Evolutionary conservation across 2,113 vertebrate species (phyloP), one percentile per base, ranked within the genome.

Genomic region (Myxocyprinus asiaticus): DNA sequence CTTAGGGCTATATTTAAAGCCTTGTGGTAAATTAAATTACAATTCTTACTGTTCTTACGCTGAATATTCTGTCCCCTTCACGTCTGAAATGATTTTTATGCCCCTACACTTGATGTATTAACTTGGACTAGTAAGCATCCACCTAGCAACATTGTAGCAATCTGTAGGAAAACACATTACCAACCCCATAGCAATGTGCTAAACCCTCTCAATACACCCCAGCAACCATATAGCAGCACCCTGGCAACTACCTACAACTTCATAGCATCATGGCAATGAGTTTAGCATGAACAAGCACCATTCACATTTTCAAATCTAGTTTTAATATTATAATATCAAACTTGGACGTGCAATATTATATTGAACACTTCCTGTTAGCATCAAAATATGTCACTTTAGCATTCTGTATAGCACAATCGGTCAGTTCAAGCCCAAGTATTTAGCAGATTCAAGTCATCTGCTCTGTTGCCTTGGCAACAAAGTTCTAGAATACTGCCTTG

Each of bases 381-480:
- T 14, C 14, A 12, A 48, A 53, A 11, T 9, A 63, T 67, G 62
- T 63, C 70, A 58, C 68, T 63, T 80, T 56, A 55, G 55, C 55
- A 55, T 61, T 59, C 77, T 15, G 4, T 53, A 44, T 69, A 50
- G 63, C 61, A 74, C 59, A 78, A 51, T 64, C 79, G 67, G 76
- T 74, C 71, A 81, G 76, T 43, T 51, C 50, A 79, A 83, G 82
- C 78, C 67, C 47, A 6, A 76, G 65, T 65, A 56, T 76, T 83
- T 79, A 77, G 68, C 72, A 77, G 59, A 73, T 55, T 59, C 9
- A 76, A 84, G 74, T 80, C 55, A 69, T 76, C 76, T 70, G 77
- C 65, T 33, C 76, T 81, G 88, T 90, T 89, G 78, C 86, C 89
- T 79, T 87, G 83, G 86, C 75, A 86, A 89, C 86, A 11, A 76